Base-by-base conservation (phyloP, 1,140 invertebrate species). In the Anastrepha obliqua region DNA sequence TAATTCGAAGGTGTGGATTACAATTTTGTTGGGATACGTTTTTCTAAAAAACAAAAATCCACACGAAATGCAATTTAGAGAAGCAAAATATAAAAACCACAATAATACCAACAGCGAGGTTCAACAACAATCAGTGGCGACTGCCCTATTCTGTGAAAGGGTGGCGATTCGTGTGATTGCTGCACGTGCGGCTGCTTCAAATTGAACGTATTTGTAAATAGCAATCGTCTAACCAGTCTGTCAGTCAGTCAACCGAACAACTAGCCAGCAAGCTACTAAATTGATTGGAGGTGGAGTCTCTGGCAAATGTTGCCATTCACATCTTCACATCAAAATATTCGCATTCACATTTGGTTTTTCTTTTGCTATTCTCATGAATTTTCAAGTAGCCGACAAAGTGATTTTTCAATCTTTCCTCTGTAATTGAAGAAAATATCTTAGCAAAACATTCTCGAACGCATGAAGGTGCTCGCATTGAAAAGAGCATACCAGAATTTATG, bases 321-420 rank as follows among this genome's bases (percentile, higher is more conserved):
- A 62, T 17, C n/a, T 62, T 62, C 60, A 17, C 13, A 62, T 81
- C n/a, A 20, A 81, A n/a, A 55, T 81, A 47, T 20, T 58, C n/a
- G 47, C 74, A 47, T 55, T 81, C 20, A 55, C 8, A 55, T 81
- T 81, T n/a, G 7, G 70, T 47, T 81, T 13, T 81, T n/a, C n/a
- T n/a, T n/a, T 58, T 58, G 17, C 47, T 51, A 55, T 55, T 81
- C 20, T 81, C 74, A 55, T 81, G 74, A 81, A 81, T 81, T 81
- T 55, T 20, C 47, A 81, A 81, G 74, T 81, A 81, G 44, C n/a
- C 74, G 20, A 29, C 74, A 81, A 81, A 81, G 74, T 81, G 74
- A 81, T 81, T 81, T 74, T 81, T 55, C 47, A 81, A 51, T 81
- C 11, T 39, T 39, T 9, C 17, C 51, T 81, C 9, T 55, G n/a